Evolutionary conservation across 2,113 vertebrate genomes (phyloP).

Genomic region (Phylloscopus trochiloides): DNA sequence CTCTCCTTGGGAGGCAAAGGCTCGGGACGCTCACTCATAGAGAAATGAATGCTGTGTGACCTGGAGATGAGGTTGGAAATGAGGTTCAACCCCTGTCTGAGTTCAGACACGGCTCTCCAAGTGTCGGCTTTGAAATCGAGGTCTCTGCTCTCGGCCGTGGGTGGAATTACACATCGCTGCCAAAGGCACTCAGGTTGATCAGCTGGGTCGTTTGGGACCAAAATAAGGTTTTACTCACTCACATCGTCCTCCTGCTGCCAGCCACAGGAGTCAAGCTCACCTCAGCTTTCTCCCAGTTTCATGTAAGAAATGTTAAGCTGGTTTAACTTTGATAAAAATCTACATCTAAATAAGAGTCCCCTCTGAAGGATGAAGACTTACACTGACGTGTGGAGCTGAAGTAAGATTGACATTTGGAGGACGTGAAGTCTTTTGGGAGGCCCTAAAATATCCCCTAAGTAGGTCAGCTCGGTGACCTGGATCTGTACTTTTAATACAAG

Average conservation of each 20-base stretch:
- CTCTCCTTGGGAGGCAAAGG: neutral
- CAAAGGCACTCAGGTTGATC: neutral
- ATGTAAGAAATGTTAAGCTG: neutral
- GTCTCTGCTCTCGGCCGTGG: neutral
- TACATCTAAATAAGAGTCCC: neutral
- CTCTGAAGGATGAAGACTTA: conserved; percentile 3
- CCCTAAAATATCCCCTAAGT: conserved; percentile 62
- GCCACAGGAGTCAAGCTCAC: neutral
- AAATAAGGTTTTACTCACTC: neutral
- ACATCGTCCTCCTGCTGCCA: neutral
- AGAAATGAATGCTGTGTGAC: neutral
- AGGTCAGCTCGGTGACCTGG: conserved; percentile 46
- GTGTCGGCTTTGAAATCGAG: neutral
- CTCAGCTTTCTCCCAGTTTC: neutral
- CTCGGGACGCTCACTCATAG: too few species aligned
- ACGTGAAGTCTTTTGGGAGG: conserved; percentile 45
- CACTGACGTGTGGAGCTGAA: neutral
- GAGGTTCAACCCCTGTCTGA: neutral
- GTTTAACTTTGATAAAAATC: conserved; percentile 29
- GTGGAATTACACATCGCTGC: neutral
- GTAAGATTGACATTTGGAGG: conserved; percentile 60
- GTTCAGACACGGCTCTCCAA: neutral
- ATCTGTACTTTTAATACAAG: conserved; percentile 34
- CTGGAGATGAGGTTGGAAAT: neutral
- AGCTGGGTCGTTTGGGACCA: neutral